phyloP scores from a whole-genome alignment of 2,113 vertebrate species.

The Rhea americana region DNA sequence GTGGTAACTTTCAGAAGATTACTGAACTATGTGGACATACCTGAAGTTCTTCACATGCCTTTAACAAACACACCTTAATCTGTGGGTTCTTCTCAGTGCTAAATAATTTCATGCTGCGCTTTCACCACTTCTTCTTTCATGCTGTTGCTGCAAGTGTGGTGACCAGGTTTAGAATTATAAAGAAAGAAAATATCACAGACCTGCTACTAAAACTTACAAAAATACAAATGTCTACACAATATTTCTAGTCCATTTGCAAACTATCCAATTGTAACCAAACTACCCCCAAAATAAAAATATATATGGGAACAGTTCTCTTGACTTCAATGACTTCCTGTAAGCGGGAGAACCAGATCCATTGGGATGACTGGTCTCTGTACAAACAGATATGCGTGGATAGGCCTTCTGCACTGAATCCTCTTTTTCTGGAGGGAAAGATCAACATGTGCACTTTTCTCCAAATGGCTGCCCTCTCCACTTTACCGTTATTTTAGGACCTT shows the following conservation, averaged over 20 bases:
- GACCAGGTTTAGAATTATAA: slow-evolving; percentile 3
- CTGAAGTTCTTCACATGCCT: slow-evolving; percentile 52
- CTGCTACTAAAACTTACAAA: background rate
- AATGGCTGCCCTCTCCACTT: background rate
- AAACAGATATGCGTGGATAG: background rate
- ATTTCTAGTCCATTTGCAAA: background rate
- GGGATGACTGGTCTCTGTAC: background rate
- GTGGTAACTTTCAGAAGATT: background rate
- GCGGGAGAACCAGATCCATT: background rate
- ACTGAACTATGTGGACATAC: slow-evolving; percentile 5
- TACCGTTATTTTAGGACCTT: background rate
- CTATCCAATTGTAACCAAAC: background rate
- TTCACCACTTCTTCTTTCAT: slow-evolving; percentile 12
- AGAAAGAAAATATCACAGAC: background rate
- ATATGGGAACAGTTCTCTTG: background rate
- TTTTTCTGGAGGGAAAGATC: background rate
- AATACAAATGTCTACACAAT: background rate
- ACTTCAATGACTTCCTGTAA: background rate
- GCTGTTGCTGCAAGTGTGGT: background rate
- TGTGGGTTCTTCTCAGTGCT: background rate
- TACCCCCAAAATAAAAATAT: background rate
- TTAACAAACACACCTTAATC: slow-evolving; percentile 28
- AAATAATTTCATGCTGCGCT: background rate
- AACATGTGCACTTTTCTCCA: background rate
- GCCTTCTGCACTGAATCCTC: background rate